phyloP scores from a whole-genome alignment of 2,113 vertebrate species.

The Ascaphus truei region DNA sequence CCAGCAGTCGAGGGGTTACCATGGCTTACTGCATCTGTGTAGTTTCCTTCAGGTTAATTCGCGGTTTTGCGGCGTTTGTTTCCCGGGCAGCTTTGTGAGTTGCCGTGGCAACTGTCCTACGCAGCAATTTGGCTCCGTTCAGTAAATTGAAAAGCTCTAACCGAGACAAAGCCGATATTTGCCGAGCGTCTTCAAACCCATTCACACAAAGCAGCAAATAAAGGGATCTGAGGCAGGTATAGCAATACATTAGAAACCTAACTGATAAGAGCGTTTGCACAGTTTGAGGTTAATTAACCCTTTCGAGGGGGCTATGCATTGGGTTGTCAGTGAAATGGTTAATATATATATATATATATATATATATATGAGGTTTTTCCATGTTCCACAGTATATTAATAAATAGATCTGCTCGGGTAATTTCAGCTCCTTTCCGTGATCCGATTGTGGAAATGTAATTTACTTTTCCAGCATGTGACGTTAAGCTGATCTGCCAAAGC shows the following conservation, averaged over 20 bases:
- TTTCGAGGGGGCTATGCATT: too few relatives aligned
- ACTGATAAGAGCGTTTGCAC: too few relatives aligned
- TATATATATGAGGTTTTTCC: too few relatives aligned
- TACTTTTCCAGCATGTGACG: neutral
- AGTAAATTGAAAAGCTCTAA: neutral
- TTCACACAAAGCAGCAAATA: too few relatives aligned
- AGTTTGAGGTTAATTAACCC: too few relatives aligned
- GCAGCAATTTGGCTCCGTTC: slow-evolving; percentile 3
- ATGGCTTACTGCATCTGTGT: neutral
- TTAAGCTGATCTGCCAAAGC: slow-evolving; percentile 1
- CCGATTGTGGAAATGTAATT: slow-evolving; percentile 2
- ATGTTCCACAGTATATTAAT: too few relatives aligned
- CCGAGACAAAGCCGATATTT: neutral
- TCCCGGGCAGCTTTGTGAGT: neutral
- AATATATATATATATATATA: too few relatives aligned
- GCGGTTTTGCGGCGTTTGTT: neutral
- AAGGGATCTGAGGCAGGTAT: too few relatives aligned
- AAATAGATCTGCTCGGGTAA: too few relatives aligned
- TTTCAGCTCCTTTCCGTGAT: too few relatives aligned
- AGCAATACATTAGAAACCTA: too few relatives aligned
- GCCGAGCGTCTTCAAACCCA: neutral
- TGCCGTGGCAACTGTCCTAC: slow-evolving; percentile 10
- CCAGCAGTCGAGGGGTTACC: neutral
- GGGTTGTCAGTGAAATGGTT: too few relatives aligned
- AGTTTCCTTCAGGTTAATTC: slow-evolving; percentile 7